Conservation (phyloP, 2,888 invertebrate species). For the Pristionchus maxplancki region DNA sequence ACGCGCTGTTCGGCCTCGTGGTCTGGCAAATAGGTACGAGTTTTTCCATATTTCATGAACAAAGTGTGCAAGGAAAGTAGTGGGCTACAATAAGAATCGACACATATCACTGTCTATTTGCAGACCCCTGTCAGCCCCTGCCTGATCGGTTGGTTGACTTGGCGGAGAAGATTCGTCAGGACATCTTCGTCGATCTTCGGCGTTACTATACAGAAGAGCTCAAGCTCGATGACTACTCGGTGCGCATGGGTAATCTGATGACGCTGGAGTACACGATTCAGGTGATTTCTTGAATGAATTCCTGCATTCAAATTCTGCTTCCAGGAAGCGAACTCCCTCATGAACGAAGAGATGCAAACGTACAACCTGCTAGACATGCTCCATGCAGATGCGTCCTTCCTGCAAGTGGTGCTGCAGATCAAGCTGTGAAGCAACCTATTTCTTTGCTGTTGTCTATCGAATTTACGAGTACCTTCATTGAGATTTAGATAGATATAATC, state of each 20-base stretch:
- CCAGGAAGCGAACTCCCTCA: constrained; percentile 11
- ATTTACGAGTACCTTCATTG: not conserved
- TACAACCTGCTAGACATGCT: constrained; percentile 4
- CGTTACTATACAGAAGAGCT: not conserved
- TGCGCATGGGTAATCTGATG: not conserved
- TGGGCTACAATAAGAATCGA: not conserved
- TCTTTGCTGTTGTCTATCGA: not conserved
- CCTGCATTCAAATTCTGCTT: not conserved
- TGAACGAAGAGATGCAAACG: not conserved
- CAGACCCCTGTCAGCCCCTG: not conserved
- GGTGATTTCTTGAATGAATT: not conserved
- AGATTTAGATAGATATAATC: not conserved
- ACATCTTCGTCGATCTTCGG: not conserved
- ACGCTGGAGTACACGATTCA: not conserved
- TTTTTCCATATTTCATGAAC: not conserved
- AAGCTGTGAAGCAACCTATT: not conserved
- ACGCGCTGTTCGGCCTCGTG: constrained; percentile 12
- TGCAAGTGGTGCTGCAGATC: not conserved
- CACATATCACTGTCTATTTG: not conserved
- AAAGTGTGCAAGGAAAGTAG: not conserved
- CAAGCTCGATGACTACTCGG: not conserved
- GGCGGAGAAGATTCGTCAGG: not conserved
- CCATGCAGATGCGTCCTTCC: not conserved
- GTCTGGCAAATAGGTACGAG: not conserved
- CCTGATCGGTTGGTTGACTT: not conserved